A percentile compares a stretch with the other conserved stretches of the same genome.
phyloP scores from a whole-genome alignment of 2,888 invertebrate species.

The Ichneumoninae sp. region DNA sequence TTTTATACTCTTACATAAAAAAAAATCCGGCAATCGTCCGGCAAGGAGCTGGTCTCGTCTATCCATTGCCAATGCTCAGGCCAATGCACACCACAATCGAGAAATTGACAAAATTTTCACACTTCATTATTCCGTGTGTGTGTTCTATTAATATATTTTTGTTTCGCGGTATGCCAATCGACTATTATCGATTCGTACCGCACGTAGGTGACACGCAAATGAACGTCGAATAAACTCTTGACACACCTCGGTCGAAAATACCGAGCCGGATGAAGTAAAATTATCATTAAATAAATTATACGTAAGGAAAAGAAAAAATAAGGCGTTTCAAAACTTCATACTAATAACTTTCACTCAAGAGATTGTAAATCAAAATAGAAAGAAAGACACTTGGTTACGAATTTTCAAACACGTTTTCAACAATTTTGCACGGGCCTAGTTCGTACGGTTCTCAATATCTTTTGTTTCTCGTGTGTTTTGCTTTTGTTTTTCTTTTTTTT shows the following conservation, averaged over 20 bases:
- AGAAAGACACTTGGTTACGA: slow-evolving; percentile 68
- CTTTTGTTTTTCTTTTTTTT: slow-evolving; percentile 42
- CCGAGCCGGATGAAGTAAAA: not conserved
- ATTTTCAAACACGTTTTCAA: slow-evolving; percentile 66
- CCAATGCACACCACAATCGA: not conserved
- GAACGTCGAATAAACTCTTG: not conserved
- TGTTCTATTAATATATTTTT: not conserved
- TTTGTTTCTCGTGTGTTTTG: slow-evolving; percentile 21
- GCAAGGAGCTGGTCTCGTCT: not conserved
- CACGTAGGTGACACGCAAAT: not conserved
- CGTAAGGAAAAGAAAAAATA: not conserved
- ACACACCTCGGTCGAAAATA: not conserved
- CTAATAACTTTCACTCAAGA: slow-evolving; percentile 1
- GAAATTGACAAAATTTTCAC: not conserved
- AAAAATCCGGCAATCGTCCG: not conserved
- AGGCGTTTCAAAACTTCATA: not conserved
- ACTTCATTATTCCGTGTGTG: not conserved
- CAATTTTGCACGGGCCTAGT: slow-evolving; percentile 76
- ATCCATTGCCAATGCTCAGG: not conserved
- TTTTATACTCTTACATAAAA: not conserved
- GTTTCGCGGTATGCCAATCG: not conserved
- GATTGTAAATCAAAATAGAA: slow-evolving; percentile 41
- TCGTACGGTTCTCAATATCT: slow-evolving; percentile 75
- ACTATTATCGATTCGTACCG: not conserved
- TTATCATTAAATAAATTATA: not conserved